Conservation (phyloP, 2,113 vertebrate genomes). For the Melanerpes aurifrons region DNA sequence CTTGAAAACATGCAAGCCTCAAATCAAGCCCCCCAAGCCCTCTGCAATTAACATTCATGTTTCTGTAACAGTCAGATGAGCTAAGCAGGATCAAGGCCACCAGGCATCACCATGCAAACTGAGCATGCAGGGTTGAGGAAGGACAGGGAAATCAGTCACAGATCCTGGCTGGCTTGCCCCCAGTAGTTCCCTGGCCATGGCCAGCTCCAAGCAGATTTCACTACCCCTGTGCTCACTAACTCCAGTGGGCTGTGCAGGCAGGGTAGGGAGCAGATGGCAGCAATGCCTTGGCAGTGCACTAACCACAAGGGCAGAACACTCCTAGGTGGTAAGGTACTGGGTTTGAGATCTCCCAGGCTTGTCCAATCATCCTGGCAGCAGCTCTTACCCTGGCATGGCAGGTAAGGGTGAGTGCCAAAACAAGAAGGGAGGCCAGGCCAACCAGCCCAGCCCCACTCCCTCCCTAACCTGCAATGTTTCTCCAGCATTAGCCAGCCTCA, state of each 20-base stretch:
- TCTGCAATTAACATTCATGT: neutral
- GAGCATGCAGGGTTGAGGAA: neutral
- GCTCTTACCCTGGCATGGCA: neutral
- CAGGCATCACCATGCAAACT: neutral
- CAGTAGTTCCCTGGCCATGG: neutral
- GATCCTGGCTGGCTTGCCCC: neutral
- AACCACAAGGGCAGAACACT: neutral
- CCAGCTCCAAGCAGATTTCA: neutral
- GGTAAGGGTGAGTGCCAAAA: constrained; percentile 11
- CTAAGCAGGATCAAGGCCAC: neutral
- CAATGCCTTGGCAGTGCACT: neutral
- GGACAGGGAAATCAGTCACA: neutral
- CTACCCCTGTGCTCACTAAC: neutral
- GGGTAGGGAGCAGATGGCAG: neutral
- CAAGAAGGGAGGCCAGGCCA: neutral
- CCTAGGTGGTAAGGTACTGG: neutral
- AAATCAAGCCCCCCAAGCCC: neutral
- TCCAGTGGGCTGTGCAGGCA: neutral
- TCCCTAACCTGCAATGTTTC: neutral
- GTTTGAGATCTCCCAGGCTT: neutral
- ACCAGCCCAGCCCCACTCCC: neutral
- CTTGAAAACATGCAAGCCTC: neutral
- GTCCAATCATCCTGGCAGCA: constrained; percentile 18
- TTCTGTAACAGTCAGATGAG: neutral
- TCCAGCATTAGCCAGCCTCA: neutral